A percentile compares a stretch with the other conserved stretches of the same genome.
Conservation (phyloP, 2,113 vertebrate genomes). For the Nesogale talazaci region DNA sequence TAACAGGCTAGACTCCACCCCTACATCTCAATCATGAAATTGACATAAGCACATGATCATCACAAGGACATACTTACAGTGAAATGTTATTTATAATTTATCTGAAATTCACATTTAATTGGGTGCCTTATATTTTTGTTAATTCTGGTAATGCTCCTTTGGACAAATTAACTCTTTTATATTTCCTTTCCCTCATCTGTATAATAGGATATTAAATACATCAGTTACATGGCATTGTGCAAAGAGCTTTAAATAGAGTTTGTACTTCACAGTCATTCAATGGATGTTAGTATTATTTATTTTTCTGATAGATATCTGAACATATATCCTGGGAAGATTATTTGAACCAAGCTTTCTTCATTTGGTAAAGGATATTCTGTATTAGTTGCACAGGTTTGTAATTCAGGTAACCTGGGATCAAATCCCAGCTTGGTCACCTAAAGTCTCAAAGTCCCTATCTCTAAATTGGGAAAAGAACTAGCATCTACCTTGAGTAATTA, state of each 20-base stretch:
- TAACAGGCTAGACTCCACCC: no score
- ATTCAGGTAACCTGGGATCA: neutral
- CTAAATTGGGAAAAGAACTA: neutral
- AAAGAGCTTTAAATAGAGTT: neutral
- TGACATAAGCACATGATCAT: no score
- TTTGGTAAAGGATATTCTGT: neutral
- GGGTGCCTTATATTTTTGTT: neutral
- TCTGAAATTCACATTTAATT: neutral
- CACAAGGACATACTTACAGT: neutral
- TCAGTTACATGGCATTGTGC: neutral
- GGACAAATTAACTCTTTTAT: neutral
- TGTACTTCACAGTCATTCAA: neutral
- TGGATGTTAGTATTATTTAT: constrained; percentile 6
- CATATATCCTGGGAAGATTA: neutral
- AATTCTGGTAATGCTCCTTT: neutral
- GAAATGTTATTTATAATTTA: neutral
- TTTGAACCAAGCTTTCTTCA: neutral
- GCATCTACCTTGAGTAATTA: neutral
- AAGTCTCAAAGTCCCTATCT: neutral
- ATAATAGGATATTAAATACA: constrained; percentile 1
- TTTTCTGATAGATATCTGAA: neutral
- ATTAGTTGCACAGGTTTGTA: neutral
- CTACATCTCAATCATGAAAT: no score
- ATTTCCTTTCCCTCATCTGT: neutral
- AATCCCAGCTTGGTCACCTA: neutral